Percentiles rank a stretch among this genome's conserved stretches.
phyloP scores from a whole-genome alignment of 2,888 invertebrate genomes.

The Corbicula japonica region DNA sequence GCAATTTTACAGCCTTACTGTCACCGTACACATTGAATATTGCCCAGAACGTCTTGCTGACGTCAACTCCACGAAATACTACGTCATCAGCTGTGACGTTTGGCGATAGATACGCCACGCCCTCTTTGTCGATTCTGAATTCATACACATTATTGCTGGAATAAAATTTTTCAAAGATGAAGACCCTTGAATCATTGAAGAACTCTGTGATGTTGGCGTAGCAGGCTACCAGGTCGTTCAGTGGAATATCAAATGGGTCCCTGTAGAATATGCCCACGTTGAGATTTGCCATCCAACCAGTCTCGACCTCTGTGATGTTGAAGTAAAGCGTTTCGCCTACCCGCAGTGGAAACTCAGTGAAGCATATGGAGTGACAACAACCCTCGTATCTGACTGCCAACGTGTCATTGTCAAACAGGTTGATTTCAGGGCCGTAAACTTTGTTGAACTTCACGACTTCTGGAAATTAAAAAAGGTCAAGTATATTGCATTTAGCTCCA shows the following conservation, averaged over 20 bases:
- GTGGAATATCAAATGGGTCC: conserved; percentile 21
- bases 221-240: conserved; percentile 40
- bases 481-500: no score
- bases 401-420: conserved; percentile 29
- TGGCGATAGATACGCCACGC: conserved; percentile 56
- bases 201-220: conserved; percentile 49
- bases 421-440: conserved; percentile 40
- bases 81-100: conserved; percentile 54
- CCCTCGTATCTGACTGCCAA: conserved; percentile 47
- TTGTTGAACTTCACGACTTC: conserved; percentile 10
- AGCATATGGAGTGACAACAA: conserved; percentile 32
- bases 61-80: conserved; percentile 56
- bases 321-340: conserved; percentile 38
- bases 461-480: conserved; percentile 15
- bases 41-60: conserved; percentile 53
- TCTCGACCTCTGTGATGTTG: conserved; percentile 46
- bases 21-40: conserved; percentile 64
- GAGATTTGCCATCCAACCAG: conserved; percentile 41
- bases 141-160: conserved; percentile 44
- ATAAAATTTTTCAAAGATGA: conserved; percentile 48
- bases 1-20: conserved; percentile 55
- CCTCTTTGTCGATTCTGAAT: conserved; percentile 48
- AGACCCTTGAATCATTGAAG: conserved; percentile 42
- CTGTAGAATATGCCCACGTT: conserved; percentile 51
- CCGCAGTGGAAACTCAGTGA: conserved; percentile 25